Evolutionary conservation across 2,797 vertebrate species (phyloP), one percentile per base, ranked within the genome.

Genomic region (Periparus ater): DNA sequence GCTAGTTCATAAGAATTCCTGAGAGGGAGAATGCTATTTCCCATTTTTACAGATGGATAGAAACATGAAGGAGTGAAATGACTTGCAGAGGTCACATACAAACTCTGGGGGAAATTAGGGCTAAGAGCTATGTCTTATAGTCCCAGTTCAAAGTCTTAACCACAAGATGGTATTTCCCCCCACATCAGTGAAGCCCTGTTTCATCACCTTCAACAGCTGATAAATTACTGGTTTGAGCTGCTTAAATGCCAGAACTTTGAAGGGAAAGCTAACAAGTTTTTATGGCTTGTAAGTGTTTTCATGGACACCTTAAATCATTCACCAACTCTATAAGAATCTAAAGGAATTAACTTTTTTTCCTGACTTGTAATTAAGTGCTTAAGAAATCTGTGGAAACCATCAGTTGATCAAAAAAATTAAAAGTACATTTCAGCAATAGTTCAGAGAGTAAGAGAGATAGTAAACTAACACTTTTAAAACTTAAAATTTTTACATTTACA

Each of bases 171-270:
- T 72, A n/a, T 57, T 91, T 71, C 30, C 47, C 54, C 45, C 58
- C 80, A 34, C 54, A 84, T 91, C 66, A 81, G 30, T 91, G 73
- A 78, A 91, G 54, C 26, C 58, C 10, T 54, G 42, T 90, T 94
- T 92, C 84, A 70, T 77, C 88, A 85, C 58, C 36, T 93, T 75
- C 71, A 70, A 32, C 88, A 92, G 63, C 71, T 91, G 86, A 85
- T 89, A 94, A 87, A 87, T 94, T 42, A 66, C 60, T 76, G 58
- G 13, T 57, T 74, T 77, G 47, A 79, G 63, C 44, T 82, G 30
- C 48, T 76, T 78, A 55, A 82, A 66, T 42, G 34, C 34, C 53
- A 74, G 66, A 85, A 92, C 75, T 88, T 77, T 50, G 65, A 94
- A 83, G 38, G 44, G 61, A 92, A 95, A 88, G 42, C 45, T 63